Conservation (phyloP, 2,113 vertebrate genomes). For the Puntigrus tetrazona region DNA sequence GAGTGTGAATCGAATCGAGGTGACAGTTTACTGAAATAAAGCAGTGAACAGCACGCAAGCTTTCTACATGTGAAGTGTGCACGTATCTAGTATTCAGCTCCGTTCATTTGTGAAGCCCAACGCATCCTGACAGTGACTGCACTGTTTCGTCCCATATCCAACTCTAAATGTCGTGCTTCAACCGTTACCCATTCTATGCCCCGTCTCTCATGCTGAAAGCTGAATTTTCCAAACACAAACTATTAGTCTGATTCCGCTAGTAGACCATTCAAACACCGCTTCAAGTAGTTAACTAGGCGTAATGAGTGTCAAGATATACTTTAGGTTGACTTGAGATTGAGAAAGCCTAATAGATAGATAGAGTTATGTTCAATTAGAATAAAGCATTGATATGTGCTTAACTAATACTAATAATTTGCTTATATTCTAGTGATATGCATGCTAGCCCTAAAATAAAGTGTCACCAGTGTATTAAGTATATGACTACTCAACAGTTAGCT, state of each 20-base stretch:
- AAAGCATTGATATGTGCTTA: too few species aligned
- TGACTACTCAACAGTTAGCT: not conserved
- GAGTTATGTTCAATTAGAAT: too few species aligned
- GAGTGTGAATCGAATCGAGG: slow-evolving; percentile 9
- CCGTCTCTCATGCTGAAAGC: not conserved
- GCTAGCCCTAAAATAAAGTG: too few species aligned
- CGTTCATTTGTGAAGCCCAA: not conserved
- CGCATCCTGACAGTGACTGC: not conserved
- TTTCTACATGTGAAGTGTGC: not conserved
- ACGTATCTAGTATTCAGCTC: not conserved
- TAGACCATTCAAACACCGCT: not conserved
- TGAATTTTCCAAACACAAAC: too few species aligned
- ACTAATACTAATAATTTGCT: too few species aligned
- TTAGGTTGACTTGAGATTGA: not conserved
- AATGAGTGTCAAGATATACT: not conserved
- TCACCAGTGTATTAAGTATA: too few species aligned
- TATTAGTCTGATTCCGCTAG: too few species aligned
- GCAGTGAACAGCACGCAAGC: not conserved
- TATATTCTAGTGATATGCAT: too few species aligned
- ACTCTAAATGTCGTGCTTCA: not conserved
- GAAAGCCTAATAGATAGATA: too few species aligned
- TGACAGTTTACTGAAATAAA: not conserved
- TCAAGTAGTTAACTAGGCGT: not conserved
- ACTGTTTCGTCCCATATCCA: not conserved
- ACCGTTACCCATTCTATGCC: not conserved